Evolutionary conservation across 2,113 vertebrate species (phyloP), one percentile per base, ranked within the genome.

Genomic region (Pteropus alecto): DNA sequence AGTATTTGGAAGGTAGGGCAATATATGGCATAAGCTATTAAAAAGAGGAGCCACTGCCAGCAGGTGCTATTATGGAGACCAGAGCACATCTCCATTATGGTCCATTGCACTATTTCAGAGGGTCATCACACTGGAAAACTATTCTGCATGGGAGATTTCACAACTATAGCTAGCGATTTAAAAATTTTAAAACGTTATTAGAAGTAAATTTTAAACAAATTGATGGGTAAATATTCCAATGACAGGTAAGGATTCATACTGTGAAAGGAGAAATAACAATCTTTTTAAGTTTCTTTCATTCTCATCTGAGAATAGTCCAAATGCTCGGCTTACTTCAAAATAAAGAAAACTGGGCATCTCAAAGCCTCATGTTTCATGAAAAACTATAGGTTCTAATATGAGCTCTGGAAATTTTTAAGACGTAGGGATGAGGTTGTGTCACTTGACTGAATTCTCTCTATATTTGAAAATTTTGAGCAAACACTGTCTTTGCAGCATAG

Each of bases 141-240:
- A 73, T 43, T 26, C 43, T 58, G 1, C 21, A 5, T 30, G 19
- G 15, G 33, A 56, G n/a, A 22, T 90, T 41, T 43, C 95, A 58
- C 60, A 90, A 21, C 43, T 35, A 0, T 3, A 10, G 12, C 24
- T 58, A 14, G 26, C 6, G 48, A 76, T 89, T 96, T 93, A 9
- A 19, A 19, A 87, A 88, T 41, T 74, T 87, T 21, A 63, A 51
- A 65, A 71, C 7, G 0, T 79, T 51, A 61, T 26, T 51, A 5
- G 35, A 76, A 96, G 8, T 65, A 76, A 67, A 61, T 81, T 95
- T 87, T 95, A 84, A 77, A 63, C 7, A 96, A 15, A 51, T 51
- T 51, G 14, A 33, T 56, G 41, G 43, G 61, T 9, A 15, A 67
- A 19, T 76, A n/a, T 33, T 61, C 30, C 43, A 12, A 56, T 2